Conservation (phyloP, 2,888 invertebrate species). For the Rhimphoctona megacephalus region DNA sequence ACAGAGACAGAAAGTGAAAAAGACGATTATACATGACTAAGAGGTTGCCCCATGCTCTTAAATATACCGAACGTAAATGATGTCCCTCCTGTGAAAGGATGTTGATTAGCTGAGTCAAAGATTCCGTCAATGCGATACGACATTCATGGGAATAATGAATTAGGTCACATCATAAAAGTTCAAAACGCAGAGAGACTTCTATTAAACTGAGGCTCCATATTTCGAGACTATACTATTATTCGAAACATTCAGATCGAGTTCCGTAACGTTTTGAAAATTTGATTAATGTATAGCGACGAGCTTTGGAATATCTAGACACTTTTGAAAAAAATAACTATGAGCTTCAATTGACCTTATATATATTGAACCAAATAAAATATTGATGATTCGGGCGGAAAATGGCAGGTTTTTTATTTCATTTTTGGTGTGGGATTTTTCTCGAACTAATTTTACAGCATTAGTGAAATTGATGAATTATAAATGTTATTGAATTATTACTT, state of each 20-base stretch:
- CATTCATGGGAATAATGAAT: not conserved
- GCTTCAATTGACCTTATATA: not conserved
- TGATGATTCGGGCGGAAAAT: not conserved
- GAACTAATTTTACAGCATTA: not conserved
- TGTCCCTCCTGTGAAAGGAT: not conserved
- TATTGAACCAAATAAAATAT: not conserved
- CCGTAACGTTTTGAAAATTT: not conserved
- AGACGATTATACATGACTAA: slow-evolving; percentile 5
- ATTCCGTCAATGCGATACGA: not conserved
- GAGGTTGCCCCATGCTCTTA: not conserved
- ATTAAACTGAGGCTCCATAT: not conserved
- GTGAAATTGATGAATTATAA: not conserved
- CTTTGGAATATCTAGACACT: not conserved
- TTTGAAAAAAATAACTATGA: not conserved
- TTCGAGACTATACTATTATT: not conserved
- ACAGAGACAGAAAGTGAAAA: not conserved
- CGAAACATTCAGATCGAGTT: not conserved
- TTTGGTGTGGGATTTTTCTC: not conserved
- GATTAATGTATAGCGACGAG: not conserved
- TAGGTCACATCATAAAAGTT: not conserved
- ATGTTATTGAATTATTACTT: not conserved
- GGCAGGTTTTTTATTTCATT: not conserved
- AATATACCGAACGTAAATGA: slow-evolving; percentile 23
- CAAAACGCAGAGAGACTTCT: not conserved
- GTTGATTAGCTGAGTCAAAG: no score